These are phyloP conservation scores for Drosophila multiciliata DNA, from an alignment of 2,888 invertebrate species.

Conservation along the genomic window DNA sequence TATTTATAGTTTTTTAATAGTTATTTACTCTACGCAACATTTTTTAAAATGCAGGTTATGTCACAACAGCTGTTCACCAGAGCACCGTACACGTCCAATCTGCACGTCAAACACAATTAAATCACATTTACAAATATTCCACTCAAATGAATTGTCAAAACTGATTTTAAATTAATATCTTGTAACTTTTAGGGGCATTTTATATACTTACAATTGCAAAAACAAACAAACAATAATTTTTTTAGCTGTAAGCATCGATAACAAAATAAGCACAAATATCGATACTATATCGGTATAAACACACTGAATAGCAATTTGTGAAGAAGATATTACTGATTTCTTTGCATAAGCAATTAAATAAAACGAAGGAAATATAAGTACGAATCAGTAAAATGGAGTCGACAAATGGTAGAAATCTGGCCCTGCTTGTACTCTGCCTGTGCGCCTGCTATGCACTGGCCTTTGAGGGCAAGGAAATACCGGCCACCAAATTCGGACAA, in stretches of 20 bases:
- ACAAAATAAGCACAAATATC: background rate
- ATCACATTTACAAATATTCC: background rate
- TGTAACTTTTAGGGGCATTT: too few species aligned
- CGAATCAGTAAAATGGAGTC: slow-evolving; percentile 41
- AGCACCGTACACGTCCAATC: slow-evolving; percentile 18
- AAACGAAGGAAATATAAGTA: slow-evolving; percentile 3
- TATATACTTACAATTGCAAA: background rate
- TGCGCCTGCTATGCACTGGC: slow-evolving; percentile 77
- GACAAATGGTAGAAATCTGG: slow-evolving; percentile 64
- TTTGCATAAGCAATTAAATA: slow-evolving; percentile 4
- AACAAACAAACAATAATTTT: background rate
- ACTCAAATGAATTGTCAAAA: background rate
- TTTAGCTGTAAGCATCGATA: background rate
- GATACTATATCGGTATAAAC: slow-evolving; percentile 10
- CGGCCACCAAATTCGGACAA: slow-evolving; percentile 89
- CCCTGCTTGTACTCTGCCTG: slow-evolving; percentile 71
- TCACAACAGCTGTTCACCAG: slow-evolving; percentile 62
- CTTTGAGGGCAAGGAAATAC: slow-evolving; percentile 86
- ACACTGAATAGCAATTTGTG: slow-evolving; percentile 22
- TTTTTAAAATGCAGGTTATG: slow-evolving; percentile 63
- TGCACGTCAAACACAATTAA: slow-evolving; percentile 12
- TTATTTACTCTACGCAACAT: slow-evolving; percentile 69
- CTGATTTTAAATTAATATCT: background rate
- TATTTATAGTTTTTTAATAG: background rate
- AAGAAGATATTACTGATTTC: slow-evolving; percentile 50